Evolutionary conservation across 2,113 vertebrate genomes (phyloP), one percentile per base, ranked within the genome.

Genomic region (Apus apus): DNA sequence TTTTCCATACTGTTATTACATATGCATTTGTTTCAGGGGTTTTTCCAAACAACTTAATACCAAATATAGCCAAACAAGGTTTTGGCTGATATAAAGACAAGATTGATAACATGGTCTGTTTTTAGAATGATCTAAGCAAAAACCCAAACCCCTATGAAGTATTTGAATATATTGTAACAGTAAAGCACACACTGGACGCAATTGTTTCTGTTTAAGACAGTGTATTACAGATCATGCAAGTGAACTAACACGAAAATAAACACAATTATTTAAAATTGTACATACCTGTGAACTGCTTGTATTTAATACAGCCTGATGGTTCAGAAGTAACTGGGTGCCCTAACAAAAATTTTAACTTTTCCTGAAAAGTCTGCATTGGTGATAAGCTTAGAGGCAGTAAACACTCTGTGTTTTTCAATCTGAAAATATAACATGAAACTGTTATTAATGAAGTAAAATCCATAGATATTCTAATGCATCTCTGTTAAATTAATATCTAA

Each of bases 311-410:
- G 74, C 79, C 94, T 86, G 76, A 71, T 48, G 94, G 90, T 89
- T 96, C 95, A 65, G 77, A 80, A 87, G 93, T 92, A n/a, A 76
- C 71, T 58, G 98, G 97, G 21, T 92, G 97, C 36, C 98, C 98
- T 53, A 99, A 96, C 81, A 99, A 98, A 92, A 91, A 95, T 9
- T 98, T 97, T 68, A 99, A 95, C 88, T 99, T 98, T 57, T 97
- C 97, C 97, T 98, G 98, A 94, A 99, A 99, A 90, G 98, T 98
- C 50, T 95, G 96, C 13, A 97, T 82, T 85, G 99, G 98, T 73
- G 97, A 97, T 85, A 99, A 97, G 85, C 38, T 96, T 67, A 94
- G 71, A 6, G 99, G 98, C 19, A 99, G 97, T 25, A 95, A 95
- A 66, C 97, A 66, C 34, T 98, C 97, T 51, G 62, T 81, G 78